A percentile compares a stretch with the other conserved stretches of the same genome.
Evolutionary conservation across 2,888 invertebrate species (phyloP).

Genomic region (Drosophila mimetica): DNA sequence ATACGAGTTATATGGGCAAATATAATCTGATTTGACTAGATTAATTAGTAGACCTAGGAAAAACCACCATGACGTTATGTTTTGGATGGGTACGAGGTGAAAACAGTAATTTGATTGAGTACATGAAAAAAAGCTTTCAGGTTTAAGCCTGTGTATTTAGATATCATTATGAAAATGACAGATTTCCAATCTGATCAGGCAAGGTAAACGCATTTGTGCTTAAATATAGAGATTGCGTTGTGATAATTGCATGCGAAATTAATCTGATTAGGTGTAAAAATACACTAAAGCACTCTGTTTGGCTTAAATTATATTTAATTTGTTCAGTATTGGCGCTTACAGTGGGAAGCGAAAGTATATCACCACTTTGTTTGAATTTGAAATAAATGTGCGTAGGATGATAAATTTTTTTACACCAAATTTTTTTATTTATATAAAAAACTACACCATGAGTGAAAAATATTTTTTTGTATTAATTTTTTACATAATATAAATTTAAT

Average conservation of each 20-base stretch:
- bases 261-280: conserved; percentile 28
- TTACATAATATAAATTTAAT: too few species aligned
- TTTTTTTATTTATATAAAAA: too few species aligned
- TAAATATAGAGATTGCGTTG: conserved; percentile 29
- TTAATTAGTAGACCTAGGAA: conserved; percentile 18
- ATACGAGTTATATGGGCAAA: background rate
- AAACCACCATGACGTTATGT: conserved; percentile 14
- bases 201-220: conserved; percentile 37
- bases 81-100: conserved; percentile 12
- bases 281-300: conserved; percentile 17
- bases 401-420: too few species aligned
- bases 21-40: conserved; percentile 5
- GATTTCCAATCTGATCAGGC: conserved; percentile 40
- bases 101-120: conserved; percentile 9
- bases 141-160: conserved; percentile 5
- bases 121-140: conserved; percentile 33
- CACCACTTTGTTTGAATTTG: background rate
- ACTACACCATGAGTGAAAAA: too few species aligned
- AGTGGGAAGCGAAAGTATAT: background rate
- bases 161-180: conserved; percentile 29
- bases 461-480: background rate
- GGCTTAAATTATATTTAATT: conserved; percentile 22
- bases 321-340: conserved; percentile 13
- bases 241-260: conserved; percentile 59
- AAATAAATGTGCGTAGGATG: too few species aligned